Percentiles rank a stretch among this genome's conserved stretches.
Evolutionary conservation across 35 echinoderm and acorn worm genomes (phyloP).

Genomic region (Lytechinus pictus): DNA sequence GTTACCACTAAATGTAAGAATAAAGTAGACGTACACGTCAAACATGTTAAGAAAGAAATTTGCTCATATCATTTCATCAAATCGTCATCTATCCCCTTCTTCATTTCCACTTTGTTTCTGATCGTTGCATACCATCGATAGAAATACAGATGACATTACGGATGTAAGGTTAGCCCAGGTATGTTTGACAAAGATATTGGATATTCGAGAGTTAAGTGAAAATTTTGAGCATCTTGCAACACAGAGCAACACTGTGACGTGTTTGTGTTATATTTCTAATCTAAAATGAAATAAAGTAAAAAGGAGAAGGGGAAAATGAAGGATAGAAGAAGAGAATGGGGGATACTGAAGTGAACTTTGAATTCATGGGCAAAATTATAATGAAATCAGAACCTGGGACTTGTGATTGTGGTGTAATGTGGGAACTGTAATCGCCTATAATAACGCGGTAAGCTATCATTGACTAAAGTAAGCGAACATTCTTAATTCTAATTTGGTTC

Average conservation of each 20-base stretch:
- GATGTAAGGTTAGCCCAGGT: background rate
- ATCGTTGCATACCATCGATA: conserved; percentile 26
- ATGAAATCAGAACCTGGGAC: too few relatives aligned
- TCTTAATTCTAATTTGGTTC: too few relatives aligned
- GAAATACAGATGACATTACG: conserved; percentile 31
- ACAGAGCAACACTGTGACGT: background rate
- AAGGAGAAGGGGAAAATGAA: too few relatives aligned
- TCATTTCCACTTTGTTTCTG: background rate
- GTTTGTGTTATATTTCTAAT: too few relatives aligned
- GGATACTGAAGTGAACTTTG: too few relatives aligned
- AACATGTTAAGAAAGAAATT: background rate
- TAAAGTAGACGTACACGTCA: background rate
- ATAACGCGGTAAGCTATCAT: too few relatives aligned
- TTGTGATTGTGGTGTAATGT: too few relatives aligned
- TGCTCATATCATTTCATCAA: background rate
- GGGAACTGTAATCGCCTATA: too few relatives aligned
- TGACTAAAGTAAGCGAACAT: too few relatives aligned
- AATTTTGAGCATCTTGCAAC: background rate
- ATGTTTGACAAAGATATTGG: background rate
- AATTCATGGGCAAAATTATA: too few relatives aligned
- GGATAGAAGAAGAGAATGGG: too few relatives aligned
- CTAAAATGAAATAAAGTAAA: too few relatives aligned
- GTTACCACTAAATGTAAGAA: background rate
- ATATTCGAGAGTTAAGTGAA: background rate
- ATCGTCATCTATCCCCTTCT: background rate